Conservation (phyloP, 2,888 invertebrate genomes). For the Scaptomyza cyrtandrae region DNA sequence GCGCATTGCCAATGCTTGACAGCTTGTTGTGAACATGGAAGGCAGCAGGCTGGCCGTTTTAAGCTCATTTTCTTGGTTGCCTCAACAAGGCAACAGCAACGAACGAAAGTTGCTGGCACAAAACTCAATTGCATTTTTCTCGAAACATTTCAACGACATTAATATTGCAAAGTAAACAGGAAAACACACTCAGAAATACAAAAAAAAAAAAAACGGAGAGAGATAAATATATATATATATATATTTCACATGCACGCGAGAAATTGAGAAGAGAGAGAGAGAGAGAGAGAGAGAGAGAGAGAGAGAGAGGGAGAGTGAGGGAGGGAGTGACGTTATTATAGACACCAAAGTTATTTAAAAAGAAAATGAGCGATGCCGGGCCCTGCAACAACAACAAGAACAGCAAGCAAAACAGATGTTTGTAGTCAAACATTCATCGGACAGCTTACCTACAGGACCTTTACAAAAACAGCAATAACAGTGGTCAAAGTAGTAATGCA, state of each 20-base stretch:
- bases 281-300: too few relatives aligned
- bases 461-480: neutral
- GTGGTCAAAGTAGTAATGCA: neutral
- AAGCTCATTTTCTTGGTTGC: constrained; percentile 15
- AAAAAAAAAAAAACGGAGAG: neutral
- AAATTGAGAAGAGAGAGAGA: too few relatives aligned
- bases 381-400: neutral
- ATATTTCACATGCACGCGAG: neutral
- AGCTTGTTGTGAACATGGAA: constrained; percentile 26
- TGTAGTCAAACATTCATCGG: neutral
- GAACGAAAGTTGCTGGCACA: neutral
- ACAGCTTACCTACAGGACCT: neutral
- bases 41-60: constrained; percentile 58
- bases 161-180: neutral
- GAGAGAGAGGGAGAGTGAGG: too few relatives aligned
- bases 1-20: constrained; percentile 45
- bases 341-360: too few relatives aligned
- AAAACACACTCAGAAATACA: neutral
- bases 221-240: neutral
- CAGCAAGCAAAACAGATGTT: neutral
- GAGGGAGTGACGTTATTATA: too few relatives aligned
- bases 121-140: neutral
- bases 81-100: neutral
- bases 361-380: neutral
- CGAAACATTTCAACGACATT: neutral